Evolutionary conservation across 2,888 invertebrate genomes (phyloP).

Genomic region (Leptinotarsa juncta): DNA sequence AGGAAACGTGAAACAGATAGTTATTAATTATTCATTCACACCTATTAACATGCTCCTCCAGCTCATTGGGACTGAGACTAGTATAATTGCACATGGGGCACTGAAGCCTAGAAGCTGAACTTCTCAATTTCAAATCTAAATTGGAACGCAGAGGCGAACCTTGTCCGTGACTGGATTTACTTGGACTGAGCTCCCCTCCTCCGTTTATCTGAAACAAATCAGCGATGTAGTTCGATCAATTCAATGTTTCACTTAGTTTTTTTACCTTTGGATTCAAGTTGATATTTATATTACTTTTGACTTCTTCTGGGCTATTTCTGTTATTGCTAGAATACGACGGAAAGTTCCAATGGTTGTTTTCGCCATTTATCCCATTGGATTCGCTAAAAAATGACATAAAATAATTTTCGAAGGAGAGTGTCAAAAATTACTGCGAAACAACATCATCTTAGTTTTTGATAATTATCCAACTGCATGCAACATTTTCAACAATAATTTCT

Average conservation of each 20-base stretch:
- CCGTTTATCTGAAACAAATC: constrained; percentile 59
- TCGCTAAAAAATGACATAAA: constrained; percentile 52
- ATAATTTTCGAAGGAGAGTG: too few species aligned
- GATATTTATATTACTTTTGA: constrained; percentile 62
- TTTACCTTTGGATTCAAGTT: constrained; percentile 64
- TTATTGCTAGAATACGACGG: constrained; percentile 54
- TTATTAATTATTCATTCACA: constrained; percentile 30
- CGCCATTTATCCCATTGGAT: constrained; percentile 57
- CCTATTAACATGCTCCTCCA: constrained; percentile 85
- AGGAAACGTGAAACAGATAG: too few species aligned
- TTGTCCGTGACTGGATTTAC: constrained; percentile 72
- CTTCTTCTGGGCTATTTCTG: constrained; percentile 50
- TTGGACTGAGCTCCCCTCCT: constrained; percentile 62
- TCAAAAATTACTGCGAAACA: not conserved
- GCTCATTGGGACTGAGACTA: constrained; percentile 77
- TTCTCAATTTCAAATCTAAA: constrained; percentile 76
- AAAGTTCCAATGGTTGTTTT: constrained; percentile 55
- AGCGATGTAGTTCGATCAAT: too few species aligned
- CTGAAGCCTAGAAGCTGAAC: constrained; percentile 69
- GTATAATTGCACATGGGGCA: constrained; percentile 84
- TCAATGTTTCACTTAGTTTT: not conserved
- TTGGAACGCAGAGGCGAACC: constrained; percentile 81
- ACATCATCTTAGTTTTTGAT: too few species aligned
- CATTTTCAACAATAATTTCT: too few species aligned
- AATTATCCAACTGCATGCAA: too few species aligned